phyloP scores from a whole-genome alignment of 2,113 vertebrate species.

The Odocoileus virginianus region DNA sequence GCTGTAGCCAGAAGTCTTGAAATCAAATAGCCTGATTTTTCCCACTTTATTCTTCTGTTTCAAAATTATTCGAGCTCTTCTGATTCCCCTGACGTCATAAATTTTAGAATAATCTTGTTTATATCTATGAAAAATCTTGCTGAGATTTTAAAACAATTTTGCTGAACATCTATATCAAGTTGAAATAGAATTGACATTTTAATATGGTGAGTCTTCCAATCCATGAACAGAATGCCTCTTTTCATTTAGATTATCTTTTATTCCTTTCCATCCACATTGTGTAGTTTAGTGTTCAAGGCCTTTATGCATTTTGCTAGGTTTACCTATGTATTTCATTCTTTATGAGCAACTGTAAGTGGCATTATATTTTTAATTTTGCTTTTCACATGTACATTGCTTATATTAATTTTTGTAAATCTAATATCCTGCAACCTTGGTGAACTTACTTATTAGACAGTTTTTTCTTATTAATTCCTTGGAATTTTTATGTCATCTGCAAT shows the following conservation, averaged over 20 bases:
- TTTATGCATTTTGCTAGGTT: neutral
- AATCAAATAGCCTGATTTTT: neutral
- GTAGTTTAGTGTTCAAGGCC: neutral
- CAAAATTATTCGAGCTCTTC: neutral
- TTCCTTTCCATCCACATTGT: neutral
- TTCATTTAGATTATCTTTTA: neutral
- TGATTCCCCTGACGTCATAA: neutral
- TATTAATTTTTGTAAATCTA: neutral
- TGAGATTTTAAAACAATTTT: neutral
- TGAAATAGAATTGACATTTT: neutral
- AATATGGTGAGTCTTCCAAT: neutral
- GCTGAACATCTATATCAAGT: neutral
- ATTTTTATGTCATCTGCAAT: neutral
- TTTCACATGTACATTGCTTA: neutral
- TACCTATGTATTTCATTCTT: neutral
- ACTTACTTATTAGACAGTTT: neutral
- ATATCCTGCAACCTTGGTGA: neutral
- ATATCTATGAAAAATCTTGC: neutral
- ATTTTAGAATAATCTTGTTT: neutral
- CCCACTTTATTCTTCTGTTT: neutral
- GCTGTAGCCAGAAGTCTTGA: neutral
- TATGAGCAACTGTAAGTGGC: neutral
- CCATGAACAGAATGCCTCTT: neutral
- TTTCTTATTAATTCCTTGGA: neutral
- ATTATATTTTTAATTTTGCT: neutral